Evolutionary conservation across 2,888 invertebrate species (phyloP), one percentile per base, ranked within the genome.

Genomic region (Rhamphomyia laevipes): DNA sequence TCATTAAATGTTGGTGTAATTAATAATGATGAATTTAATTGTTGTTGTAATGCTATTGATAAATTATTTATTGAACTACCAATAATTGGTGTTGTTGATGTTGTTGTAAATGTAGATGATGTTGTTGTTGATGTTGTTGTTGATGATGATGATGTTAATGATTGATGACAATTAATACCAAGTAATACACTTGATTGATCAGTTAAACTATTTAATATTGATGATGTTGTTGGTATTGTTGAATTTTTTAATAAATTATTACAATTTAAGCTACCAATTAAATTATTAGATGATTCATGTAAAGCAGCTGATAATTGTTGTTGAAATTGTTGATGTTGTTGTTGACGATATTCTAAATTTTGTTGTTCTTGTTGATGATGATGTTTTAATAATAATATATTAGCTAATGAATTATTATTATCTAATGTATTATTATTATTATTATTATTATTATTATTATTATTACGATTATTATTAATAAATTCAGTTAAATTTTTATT

Each of bases 291-390:
- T 0, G 60, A 55, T 31, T 57, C 60, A 15, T 62, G 41, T 30
- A 63, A 52, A n/a, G 55, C 56, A 5, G 63, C 57, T 57, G 59
- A 55, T 58, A 59, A 51, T 60, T 68, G 55, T 61, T 70, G 57
- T 61, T 70, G 58, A 56, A 64, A 56, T 49, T 63, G 55, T 49
- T 54, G 49, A 41, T 57, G 55, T 41, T 56, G 55, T 13, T 53
- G 46, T 50, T 52, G 50, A 49, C 51, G 35, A 23, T 53, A 40
- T 42, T 56, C 43, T 10, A 43, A 18, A n/a, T 45, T 47, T 42
- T 50, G 48, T 17, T 41, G 51, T 21, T 57, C 54, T n/a, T 54
- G 48, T 2, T 52, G 17, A 15, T 48, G 49, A 17, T 52, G 54
- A 7, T 53, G 57, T 31, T 54, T 50, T 42, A 61, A 38, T 4